phyloP scores from a whole-genome alignment of 2,888 invertebrate genomes.

The Chalcis sispes region DNA sequence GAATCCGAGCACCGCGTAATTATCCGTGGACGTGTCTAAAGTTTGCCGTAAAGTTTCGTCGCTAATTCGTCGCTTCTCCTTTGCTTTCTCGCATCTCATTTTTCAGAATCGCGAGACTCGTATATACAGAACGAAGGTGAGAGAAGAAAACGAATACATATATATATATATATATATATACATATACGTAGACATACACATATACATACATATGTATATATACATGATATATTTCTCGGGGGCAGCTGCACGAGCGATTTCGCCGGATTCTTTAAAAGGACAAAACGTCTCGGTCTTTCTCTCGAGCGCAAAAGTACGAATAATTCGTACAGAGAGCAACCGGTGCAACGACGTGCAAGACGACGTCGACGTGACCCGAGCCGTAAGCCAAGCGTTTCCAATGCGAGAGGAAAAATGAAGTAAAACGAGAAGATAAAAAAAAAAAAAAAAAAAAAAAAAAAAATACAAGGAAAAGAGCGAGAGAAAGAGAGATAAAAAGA shows the following conservation, averaged over 20 bases:
- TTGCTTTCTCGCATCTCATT: conserved; percentile 40
- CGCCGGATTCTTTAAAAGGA: conserved; percentile 58
- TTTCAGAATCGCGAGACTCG: conserved; percentile 8
- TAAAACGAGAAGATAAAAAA: too few species aligned
- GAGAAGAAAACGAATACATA: too few species aligned
- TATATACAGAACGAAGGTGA: background rate
- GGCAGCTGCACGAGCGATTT: conserved; percentile 46
- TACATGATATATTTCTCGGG: background rate
- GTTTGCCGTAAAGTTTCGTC: too few species aligned
- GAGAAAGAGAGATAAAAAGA: background rate
- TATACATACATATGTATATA: background rate
- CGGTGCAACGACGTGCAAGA: background rate
- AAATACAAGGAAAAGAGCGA: background rate
- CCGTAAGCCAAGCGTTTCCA: background rate
- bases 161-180: too few species aligned
- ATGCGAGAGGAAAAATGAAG: background rate
- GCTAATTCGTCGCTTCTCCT: background rate
- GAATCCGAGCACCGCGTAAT: too few species aligned
- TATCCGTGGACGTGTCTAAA: too few species aligned
- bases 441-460: too few species aligned
- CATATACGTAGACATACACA: background rate
- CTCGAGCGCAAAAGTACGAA: background rate
- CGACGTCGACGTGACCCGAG: too few species aligned
- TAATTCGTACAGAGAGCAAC: background rate
- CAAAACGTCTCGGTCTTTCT: conserved; percentile 26